These are phyloP conservation scores for Charadrius vociferus DNA, from an alignment of 2,113 vertebrate genomes.

Conservation along the genomic window DNA sequence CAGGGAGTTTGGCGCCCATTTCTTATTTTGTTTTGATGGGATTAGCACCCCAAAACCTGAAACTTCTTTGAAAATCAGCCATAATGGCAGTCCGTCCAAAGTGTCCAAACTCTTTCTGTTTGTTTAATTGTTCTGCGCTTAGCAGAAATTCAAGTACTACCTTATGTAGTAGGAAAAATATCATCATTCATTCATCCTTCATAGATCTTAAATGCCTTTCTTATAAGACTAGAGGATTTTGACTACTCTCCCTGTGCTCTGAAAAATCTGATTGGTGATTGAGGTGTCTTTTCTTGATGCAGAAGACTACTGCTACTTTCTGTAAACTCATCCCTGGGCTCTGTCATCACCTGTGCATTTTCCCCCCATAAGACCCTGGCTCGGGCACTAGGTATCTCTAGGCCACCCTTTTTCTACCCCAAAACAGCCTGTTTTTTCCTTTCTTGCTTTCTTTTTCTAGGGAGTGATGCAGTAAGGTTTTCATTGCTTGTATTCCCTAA, in stretches of 20 bases:
- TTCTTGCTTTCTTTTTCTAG: background rate
- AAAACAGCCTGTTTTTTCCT: background rate
- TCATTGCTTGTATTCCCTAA: background rate
- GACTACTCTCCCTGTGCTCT: background rate
- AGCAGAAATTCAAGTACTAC: background rate
- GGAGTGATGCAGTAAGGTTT: background rate
- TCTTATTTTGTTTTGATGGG: slow-evolving; percentile 16
- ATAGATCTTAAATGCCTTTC: background rate
- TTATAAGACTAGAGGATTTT: background rate
- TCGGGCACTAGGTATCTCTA: background rate
- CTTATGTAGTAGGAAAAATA: background rate
- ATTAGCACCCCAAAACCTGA: slow-evolving; percentile 7
- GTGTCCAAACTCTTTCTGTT: background rate
- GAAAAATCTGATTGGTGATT: background rate
- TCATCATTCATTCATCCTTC: background rate
- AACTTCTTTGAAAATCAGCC: background rate
- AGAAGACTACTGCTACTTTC: background rate
- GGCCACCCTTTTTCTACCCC: background rate
- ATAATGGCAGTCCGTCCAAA: background rate
- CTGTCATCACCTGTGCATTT: background rate
- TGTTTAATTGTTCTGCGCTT: background rate
- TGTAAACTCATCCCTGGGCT: background rate
- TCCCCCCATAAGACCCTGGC: background rate
- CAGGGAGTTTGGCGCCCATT: background rate
- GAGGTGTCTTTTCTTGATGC: background rate